These are phyloP conservation scores for Hylaeus anthracinus DNA, from an alignment of 1,140 invertebrate genomes.

Conservation along the genomic window DNA sequence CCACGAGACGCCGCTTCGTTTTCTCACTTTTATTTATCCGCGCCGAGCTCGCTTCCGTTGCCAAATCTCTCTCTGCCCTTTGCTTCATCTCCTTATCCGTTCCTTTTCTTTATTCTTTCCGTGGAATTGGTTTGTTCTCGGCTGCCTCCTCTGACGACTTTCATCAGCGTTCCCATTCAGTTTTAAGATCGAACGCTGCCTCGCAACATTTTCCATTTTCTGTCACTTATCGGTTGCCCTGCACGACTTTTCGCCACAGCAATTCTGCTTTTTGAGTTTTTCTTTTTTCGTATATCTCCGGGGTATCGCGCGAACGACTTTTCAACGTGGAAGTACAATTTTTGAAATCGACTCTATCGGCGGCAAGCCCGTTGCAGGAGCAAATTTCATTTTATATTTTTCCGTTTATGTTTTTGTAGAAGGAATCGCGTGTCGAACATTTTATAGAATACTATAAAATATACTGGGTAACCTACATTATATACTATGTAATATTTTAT, in stretches of 20 bases:
- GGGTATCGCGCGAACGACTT: too few relatives aligned
- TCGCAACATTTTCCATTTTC: neutral
- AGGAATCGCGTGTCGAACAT: too few relatives aligned
- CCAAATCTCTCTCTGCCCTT: slow-evolving; percentile 25
- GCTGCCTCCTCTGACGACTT: slow-evolving; percentile 5
- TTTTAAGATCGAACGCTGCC: neutral
- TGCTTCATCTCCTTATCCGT: slow-evolving; percentile 6
- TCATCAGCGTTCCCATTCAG: slow-evolving; percentile 30
- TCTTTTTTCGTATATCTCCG: too few relatives aligned
- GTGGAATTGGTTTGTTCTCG: neutral
- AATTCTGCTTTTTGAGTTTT: too few relatives aligned
- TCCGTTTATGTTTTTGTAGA: too few relatives aligned
- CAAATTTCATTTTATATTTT: too few relatives aligned
- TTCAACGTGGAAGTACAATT: too few relatives aligned
- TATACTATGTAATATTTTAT: too few relatives aligned
- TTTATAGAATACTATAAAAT: too few relatives aligned
- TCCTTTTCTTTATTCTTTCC: neutral
- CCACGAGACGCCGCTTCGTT: slow-evolving; percentile 3
- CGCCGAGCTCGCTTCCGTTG: slow-evolving; percentile 17
- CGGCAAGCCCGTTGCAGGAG: too few relatives aligned
- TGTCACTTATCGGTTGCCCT: neutral
- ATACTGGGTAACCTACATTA: too few relatives aligned
- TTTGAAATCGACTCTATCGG: too few relatives aligned
- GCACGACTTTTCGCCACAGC: neutral
- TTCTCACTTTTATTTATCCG: slow-evolving; percentile 55